Conservation (phyloP, 2,888 invertebrate genomes). For the Augiades crinisus region DNA sequence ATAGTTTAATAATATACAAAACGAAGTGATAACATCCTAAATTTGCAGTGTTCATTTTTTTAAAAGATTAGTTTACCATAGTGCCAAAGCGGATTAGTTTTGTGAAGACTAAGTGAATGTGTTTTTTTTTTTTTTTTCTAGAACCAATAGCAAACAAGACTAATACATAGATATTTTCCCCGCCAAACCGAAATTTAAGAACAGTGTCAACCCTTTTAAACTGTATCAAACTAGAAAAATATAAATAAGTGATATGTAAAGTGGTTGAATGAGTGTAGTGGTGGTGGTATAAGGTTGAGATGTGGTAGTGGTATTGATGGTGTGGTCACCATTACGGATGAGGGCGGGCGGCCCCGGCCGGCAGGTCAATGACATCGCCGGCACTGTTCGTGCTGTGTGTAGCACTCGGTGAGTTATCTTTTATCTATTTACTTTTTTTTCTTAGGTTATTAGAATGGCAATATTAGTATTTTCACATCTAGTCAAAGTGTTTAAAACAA, state of each 20-base stretch:
- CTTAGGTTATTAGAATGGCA: background rate
- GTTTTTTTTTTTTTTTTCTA: too few relatives aligned
- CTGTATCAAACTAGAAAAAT: background rate
- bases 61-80: too few relatives aligned
- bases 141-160: too few relatives aligned
- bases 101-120: too few relatives aligned
- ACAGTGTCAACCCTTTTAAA: background rate
- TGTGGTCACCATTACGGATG: constrained; percentile 59
- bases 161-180: too few relatives aligned
- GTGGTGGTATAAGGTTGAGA: constrained; percentile 39
- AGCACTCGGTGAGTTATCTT: constrained; percentile 61
- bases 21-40: background rate
- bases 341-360: constrained; percentile 65
- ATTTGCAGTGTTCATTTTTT: too few relatives aligned
- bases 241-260: constrained; percentile 9
- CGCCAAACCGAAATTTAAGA: background rate
- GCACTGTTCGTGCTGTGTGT: constrained; percentile 60
- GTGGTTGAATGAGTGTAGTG: background rate
- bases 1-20: background rate
- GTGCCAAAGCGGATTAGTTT: too few relatives aligned
- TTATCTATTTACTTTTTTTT: constrained; percentile 1
- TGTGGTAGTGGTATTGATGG: constrained; percentile 53
- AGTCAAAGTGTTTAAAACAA: too few relatives aligned
- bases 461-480: too few relatives aligned
- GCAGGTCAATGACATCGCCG: constrained; percentile 76